These are phyloP conservation scores for Avahi laniger DNA, from an alignment of 2,797 vertebrate species.

Conservation along the genomic window DNA sequence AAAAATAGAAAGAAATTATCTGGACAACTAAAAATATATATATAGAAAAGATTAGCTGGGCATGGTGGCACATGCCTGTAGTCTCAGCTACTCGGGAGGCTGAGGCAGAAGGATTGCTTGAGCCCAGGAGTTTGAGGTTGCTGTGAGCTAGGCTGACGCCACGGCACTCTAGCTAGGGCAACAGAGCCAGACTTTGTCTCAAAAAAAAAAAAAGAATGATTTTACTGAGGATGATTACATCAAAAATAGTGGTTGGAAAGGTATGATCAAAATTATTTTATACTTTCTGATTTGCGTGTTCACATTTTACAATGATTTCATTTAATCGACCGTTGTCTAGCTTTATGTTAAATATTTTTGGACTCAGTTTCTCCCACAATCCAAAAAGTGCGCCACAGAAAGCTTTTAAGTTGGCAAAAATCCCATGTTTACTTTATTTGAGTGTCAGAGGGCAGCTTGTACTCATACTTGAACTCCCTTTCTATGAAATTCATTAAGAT, in stretches of 20 bases:
- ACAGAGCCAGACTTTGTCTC: too few relatives aligned
- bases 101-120: too few relatives aligned
- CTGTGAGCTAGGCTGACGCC: too few relatives aligned
- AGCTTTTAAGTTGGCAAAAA: neutral
- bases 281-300: neutral
- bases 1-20: too few relatives aligned
- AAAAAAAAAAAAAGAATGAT: too few relatives aligned
- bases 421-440: neutral
- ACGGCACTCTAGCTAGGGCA: too few relatives aligned
- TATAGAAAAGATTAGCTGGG: too few relatives aligned
- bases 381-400: neutral
- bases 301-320: neutral
- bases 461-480: slow-evolving; percentile 7
- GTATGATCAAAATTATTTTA: neutral
- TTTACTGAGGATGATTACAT: neutral
- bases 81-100: too few relatives aligned
- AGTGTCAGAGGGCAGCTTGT: neutral
- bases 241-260: neutral
- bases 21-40: too few relatives aligned
- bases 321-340: neutral
- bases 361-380: neutral
- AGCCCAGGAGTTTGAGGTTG: too few relatives aligned
- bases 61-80: too few relatives aligned
- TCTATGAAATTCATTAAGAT: slow-evolving; percentile 10
- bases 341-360: neutral